Evolutionary conservation across 2,888 invertebrate genomes (phyloP).

Genomic region (Clivina fossor): DNA sequence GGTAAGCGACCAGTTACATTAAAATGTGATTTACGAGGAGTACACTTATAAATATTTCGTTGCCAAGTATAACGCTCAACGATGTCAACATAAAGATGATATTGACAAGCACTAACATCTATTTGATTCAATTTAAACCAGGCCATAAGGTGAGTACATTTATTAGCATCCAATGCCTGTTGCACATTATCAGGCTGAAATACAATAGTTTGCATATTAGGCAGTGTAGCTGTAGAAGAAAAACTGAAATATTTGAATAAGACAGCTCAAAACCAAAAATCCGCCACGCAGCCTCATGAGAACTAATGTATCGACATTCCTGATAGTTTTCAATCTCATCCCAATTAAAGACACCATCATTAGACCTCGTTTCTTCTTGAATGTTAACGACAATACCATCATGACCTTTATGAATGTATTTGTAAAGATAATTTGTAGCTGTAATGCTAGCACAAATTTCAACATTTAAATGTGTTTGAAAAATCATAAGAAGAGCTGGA

Average conservation of each 20-base stretch:
- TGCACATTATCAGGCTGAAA: too few relatives aligned
- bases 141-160: too few relatives aligned
- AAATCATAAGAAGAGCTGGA: not conserved
- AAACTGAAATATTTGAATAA: not conserved
- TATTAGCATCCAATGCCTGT: too few relatives aligned
- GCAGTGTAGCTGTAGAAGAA: not conserved
- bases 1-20: too few relatives aligned
- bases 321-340: not conserved
- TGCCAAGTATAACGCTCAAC: too few relatives aligned
- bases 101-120: too few relatives aligned
- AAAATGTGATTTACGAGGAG: too few relatives aligned
- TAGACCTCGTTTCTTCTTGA: not conserved
- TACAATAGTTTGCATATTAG: too few relatives aligned
- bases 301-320: not conserved
- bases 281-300: not conserved
- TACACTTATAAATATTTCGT: too few relatives aligned
- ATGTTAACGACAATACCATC: not conserved
- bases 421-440: not conserved
- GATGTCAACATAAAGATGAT: too few relatives aligned
- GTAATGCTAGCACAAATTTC: not conserved
- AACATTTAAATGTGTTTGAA: slow-evolving; percentile 1
- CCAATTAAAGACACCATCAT: not conserved
- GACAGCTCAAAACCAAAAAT: not conserved
- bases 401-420: not conserved
- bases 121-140: too few relatives aligned